A percentile compares a stretch with the other conserved stretches of the same genome.
These are phyloP conservation scores for Orientallactaga sibirica DNA, from an alignment of 2,797 vertebrate species.

Conservation along the genomic window DNA sequence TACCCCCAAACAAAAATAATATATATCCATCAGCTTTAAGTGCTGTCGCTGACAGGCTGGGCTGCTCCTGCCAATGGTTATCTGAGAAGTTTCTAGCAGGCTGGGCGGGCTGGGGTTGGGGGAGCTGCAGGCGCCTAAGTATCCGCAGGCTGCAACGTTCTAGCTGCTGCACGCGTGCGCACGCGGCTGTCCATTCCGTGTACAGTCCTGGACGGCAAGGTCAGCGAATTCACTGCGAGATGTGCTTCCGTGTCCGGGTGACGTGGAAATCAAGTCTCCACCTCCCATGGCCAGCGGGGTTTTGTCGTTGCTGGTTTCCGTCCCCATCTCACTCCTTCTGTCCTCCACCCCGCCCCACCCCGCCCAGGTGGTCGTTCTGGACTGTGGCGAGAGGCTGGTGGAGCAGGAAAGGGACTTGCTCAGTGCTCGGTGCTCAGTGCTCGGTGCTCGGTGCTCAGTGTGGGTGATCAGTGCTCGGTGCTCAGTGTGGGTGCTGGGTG, in stretches of 20 bases:
- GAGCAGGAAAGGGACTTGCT: too few species aligned
- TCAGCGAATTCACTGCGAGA: conserved; percentile 54
- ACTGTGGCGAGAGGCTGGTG: too few species aligned
- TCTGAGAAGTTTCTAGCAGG: conserved; percentile 66
- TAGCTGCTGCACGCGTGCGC: conserved; percentile 32
- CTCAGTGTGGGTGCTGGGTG: too few species aligned
- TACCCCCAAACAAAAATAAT: conserved; percentile 55
- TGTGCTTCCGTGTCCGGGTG: conserved; percentile 66
- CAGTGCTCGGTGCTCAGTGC: too few species aligned
- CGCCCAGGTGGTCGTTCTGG: conserved; percentile 23
- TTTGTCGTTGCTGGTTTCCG: background rate
- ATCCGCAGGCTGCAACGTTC: background rate
- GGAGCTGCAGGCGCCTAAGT: background rate
- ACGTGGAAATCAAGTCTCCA: conserved; percentile 71
- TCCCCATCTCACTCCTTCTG: too few species aligned
- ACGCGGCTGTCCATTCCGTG: background rate
- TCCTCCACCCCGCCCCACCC: background rate
- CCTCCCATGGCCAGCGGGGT: background rate
- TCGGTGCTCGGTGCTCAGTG: too few species aligned
- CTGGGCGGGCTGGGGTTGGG: background rate
- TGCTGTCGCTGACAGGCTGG: conserved; percentile 66
- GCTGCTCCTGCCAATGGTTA: conserved; percentile 71
- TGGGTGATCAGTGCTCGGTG: too few species aligned
- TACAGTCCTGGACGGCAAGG: conserved; percentile 11
- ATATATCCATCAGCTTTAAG: conserved; percentile 79